These are phyloP conservation scores for Daphoenositta chrysoptera DNA, from an alignment of 2,113 vertebrate genomes.

Conservation along the genomic window DNA sequence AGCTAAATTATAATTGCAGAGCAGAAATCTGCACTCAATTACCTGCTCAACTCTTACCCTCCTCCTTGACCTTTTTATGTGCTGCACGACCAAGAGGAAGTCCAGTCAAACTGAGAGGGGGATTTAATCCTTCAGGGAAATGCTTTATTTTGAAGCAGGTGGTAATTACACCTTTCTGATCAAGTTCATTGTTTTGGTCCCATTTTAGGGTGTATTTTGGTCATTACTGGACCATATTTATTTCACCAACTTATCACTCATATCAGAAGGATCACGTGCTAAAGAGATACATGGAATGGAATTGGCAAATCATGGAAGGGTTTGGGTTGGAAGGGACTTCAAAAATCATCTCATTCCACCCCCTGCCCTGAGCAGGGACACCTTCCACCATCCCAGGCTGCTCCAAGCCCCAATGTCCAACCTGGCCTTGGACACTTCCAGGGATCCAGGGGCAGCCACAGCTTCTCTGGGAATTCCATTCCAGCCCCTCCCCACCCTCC, in stretches of 20 bases:
- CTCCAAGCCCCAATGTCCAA: not conserved
- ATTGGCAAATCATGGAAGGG: not conserved
- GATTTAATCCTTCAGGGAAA: not conserved
- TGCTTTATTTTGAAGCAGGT: not conserved
- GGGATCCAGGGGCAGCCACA: not conserved
- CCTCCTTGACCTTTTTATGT: not conserved
- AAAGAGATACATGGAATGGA: not conserved
- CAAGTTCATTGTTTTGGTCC: not conserved
- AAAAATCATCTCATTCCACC: not conserved
- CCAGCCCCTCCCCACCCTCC: not conserved
- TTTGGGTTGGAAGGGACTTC: not conserved
- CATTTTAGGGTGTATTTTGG: not conserved
- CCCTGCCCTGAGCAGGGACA: not conserved
- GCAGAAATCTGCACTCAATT: not conserved
- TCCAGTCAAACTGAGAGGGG: not conserved
- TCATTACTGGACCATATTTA: rapidly evolving
- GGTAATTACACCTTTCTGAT: not conserved
- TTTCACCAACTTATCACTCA: not conserved
- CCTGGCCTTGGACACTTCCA: not conserved
- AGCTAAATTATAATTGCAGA: not conserved
- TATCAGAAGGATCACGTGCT: not conserved
- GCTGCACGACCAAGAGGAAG: not conserved
- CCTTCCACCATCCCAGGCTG: rapidly evolving
- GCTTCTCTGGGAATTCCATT: not conserved
- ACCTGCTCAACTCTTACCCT: not conserved